Evolutionary conservation across 2,888 invertebrate genomes (phyloP).

Genomic region (Pocota personata): DNA sequence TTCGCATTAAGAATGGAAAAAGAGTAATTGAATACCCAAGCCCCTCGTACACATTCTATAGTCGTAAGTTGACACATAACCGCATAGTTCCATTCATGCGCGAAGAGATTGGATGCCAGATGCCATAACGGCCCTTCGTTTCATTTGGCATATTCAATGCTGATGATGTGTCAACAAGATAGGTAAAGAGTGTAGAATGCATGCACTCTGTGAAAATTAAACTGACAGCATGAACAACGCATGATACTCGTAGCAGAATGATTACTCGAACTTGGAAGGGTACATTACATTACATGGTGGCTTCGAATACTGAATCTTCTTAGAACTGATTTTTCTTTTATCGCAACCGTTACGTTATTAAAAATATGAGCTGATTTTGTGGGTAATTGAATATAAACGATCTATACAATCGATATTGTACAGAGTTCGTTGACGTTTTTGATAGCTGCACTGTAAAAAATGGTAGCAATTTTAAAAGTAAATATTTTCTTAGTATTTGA

Average conservation of each 20-base stretch:
- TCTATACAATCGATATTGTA: background rate
- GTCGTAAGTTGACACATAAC: slow-evolving; percentile 43
- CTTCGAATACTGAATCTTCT: background rate
- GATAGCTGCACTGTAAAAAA: no score
- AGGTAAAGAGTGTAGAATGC: slow-evolving; percentile 7
- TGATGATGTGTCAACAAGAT: slow-evolving; percentile 52
- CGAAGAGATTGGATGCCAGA: slow-evolving; percentile 46
- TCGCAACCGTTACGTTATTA: background rate
- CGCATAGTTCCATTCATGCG: slow-evolving; percentile 55
- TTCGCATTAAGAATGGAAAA: slow-evolving; percentile 26
- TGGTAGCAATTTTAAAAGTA: no score
- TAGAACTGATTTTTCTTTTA: background rate
- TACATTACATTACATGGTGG: background rate
- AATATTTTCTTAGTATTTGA: no score
- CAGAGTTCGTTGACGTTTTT: background rate
- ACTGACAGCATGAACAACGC: background rate
- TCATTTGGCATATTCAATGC: slow-evolving; percentile 44
- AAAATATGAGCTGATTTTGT: background rate
- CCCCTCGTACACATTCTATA: slow-evolving; percentile 13
- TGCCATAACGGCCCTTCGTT: slow-evolving; percentile 36
- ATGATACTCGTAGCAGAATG: background rate
- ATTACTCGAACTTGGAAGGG: background rate
- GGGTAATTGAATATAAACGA: background rate
- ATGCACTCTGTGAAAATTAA: slow-evolving; percentile 8
- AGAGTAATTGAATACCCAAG: slow-evolving; percentile 52